These are phyloP conservation scores for Pyrochroa serraticornis DNA, from an alignment of 2,888 invertebrate species.

Conservation along the genomic window DNA sequence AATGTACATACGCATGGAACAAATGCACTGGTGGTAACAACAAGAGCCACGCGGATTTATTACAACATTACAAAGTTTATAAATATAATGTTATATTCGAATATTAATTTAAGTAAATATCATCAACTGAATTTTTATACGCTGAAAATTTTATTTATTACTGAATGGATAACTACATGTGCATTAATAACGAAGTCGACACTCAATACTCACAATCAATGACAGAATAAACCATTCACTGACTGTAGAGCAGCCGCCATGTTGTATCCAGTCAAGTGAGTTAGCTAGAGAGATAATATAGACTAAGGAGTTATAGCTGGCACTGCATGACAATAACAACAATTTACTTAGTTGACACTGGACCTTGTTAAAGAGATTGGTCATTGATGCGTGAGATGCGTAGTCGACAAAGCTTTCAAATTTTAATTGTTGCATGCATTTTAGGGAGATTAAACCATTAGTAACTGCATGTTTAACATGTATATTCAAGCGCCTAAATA, in stretches of 20 bases:
- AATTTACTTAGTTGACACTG: too few species aligned
- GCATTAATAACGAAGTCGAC: too few species aligned
- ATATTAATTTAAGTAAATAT: conserved; percentile 9
- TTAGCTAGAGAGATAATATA: too few species aligned
- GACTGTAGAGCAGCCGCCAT: too few species aligned
- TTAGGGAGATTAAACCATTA: conserved; percentile 24
- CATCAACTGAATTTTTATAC: conserved; percentile 1
- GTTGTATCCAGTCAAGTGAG: too few species aligned
- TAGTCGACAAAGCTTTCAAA: neutral
- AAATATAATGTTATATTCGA: conserved; percentile 9
- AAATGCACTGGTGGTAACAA: conserved; percentile 56
- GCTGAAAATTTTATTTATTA: neutral
- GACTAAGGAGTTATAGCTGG: too few species aligned
- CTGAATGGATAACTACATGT: too few species aligned
- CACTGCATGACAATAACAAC: too few species aligned
- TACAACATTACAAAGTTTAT: conserved; percentile 8
- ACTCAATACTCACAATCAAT: too few species aligned
- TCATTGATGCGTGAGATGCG: too few species aligned
- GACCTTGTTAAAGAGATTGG: too few species aligned
- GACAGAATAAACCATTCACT: too few species aligned
- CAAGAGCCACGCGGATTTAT: neutral
- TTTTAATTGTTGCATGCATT: conserved; percentile 32
- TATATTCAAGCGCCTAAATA: conserved; percentile 32
- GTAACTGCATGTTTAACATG: conserved; percentile 31
- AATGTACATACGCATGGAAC: conserved; percentile 55